Conservation (phyloP, 2,888 invertebrate genomes). For the Cynaeus angustus region DNA sequence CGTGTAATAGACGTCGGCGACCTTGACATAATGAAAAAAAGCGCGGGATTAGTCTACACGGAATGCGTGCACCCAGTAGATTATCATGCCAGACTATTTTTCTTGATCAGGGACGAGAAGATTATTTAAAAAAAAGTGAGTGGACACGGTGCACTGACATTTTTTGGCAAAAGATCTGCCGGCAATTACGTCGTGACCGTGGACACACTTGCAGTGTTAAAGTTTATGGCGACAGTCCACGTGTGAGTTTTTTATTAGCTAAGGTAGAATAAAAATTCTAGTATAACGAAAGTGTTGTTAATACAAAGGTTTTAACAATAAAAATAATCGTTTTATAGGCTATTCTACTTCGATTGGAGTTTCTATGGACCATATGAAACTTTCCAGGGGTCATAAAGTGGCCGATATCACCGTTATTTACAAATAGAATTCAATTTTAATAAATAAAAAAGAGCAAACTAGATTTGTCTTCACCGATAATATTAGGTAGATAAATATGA, state of each 20-base stretch:
- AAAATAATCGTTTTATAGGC: too few species aligned
- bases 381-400: slow-evolving; percentile 6
- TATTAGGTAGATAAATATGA: slow-evolving; percentile 1
- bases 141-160: slow-evolving; percentile 22
- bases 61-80: slow-evolving; percentile 10
- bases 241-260: neutral
- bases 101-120: slow-evolving; percentile 36
- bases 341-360: too few species aligned
- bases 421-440: neutral
- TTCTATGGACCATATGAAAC: neutral
- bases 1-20: slow-evolving; percentile 52
- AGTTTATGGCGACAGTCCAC: neutral
- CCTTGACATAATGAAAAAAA: slow-evolving; percentile 58
- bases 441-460: neutral
- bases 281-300: neutral
- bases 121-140: slow-evolving; percentile 12
- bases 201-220: neutral
- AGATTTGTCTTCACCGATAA: neutral
- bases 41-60: slow-evolving; percentile 52
- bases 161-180: slow-evolving; percentile 9
- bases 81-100: slow-evolving; percentile 26
- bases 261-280: neutral
- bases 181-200: slow-evolving; percentile 3
- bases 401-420: neutral
- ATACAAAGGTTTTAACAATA: too few species aligned